Conservation (phyloP, 2,888 invertebrate species). For the Coelinius sp. region DNA sequence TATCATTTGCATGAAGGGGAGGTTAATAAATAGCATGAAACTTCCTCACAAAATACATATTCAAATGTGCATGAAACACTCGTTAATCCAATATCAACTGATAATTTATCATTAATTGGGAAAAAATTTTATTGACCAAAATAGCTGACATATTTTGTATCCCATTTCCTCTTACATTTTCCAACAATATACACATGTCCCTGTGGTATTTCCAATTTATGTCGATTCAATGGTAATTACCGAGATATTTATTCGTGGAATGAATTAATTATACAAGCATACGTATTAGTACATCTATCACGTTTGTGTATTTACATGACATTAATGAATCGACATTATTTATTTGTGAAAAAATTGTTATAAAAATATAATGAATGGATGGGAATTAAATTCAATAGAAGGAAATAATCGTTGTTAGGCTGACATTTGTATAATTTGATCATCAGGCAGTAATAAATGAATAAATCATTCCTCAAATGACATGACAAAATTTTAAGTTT, state of each 20-base stretch:
- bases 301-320: not conserved
- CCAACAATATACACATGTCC: slow-evolving; percentile 1
- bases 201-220: slow-evolving; percentile 9
- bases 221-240: slow-evolving; percentile 22
- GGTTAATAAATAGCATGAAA: slow-evolving; percentile 36
- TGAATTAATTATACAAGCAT: not conserved
- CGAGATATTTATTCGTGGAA: not conserved
- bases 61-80: not conserved
- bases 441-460: not conserved
- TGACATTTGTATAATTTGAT: not conserved
- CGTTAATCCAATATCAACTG: not conserved
- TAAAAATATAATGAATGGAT: not conserved
- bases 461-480: slow-evolving; percentile 45
- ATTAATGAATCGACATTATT: not conserved
- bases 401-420: slow-evolving; percentile 26
- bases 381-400: slow-evolving; percentile 5
- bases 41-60: slow-evolving; percentile 41
- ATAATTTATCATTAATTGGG: slow-evolving; percentile 5
- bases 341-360: not conserved
- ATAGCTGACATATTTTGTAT: slow-evolving; percentile 8
- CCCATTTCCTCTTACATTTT: not conserved
- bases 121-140: slow-evolving; percentile 17
- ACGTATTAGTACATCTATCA: slow-evolving; percentile 1
- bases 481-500: slow-evolving; percentile 45
- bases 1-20: not conserved